Evolutionary conservation across 2,797 vertebrate genomes (phyloP).

Genomic region (Periparus ater): DNA sequence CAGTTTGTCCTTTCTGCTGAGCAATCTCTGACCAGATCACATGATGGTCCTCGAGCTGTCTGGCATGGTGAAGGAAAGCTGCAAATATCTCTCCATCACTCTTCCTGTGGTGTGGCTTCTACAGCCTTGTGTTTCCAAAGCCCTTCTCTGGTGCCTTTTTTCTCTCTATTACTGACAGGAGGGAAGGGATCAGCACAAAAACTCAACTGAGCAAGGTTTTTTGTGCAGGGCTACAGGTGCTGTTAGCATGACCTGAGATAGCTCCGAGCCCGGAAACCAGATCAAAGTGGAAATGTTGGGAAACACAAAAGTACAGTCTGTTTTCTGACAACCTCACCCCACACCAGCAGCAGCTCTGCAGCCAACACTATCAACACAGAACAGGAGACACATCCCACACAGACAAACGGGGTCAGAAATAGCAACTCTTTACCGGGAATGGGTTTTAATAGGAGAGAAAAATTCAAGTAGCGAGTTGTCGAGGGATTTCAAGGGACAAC

Average conservation of each 20-base stretch:
- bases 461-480: background rate
- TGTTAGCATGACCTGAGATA: slow-evolving; percentile 60
- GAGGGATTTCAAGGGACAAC: background rate
- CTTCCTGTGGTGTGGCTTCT: background rate
- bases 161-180: background rate
- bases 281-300: slow-evolving; percentile 62
- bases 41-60: background rate
- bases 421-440: background rate
- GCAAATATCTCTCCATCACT: background rate
- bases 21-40: background rate
- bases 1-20: background rate
- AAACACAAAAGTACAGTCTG: slow-evolving; percentile 40
- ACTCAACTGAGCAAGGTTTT: background rate
- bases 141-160: background rate
- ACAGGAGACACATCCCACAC: background rate
- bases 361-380: background rate
- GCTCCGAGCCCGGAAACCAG: slow-evolving; percentile 27
- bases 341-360: background rate
- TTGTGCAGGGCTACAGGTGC: slow-evolving; percentile 28
- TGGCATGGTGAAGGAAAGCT: background rate
- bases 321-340: slow-evolving; percentile 40
- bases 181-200: background rate
- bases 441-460: slow-evolving; percentile 2
- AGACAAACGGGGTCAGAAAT: background rate
- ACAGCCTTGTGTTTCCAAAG: background rate